Conservation (phyloP, 2,797 vertebrate species). For the Sarcophilus harrisii region DNA sequence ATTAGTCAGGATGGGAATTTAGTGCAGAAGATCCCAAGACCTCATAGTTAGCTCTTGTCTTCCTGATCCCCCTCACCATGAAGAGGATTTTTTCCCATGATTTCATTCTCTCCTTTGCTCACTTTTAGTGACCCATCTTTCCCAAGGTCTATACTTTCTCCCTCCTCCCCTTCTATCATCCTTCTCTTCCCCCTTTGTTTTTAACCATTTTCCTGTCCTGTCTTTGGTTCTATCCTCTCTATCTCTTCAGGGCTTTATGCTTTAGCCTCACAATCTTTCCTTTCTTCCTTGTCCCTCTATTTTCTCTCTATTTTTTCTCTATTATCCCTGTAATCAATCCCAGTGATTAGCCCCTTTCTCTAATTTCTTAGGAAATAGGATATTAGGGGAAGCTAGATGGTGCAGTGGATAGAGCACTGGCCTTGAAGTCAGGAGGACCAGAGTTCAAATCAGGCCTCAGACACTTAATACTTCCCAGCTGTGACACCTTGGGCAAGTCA, state of each 20-base stretch:
- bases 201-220: not conserved
- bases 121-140: not conserved
- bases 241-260: not conserved
- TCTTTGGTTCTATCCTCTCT: not conserved
- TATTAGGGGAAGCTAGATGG: no score
- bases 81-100: not conserved
- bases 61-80: not conserved
- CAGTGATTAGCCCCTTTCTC: not conserved
- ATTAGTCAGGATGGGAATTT: conserved; percentile 31
- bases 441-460: no score
- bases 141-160: not conserved
- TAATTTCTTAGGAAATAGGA: not conserved
- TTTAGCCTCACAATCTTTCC: not conserved
- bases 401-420: no score
- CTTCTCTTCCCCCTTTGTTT: not conserved
- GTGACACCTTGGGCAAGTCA: no score
- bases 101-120: not conserved
- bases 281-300: not conserved
- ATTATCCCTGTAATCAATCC: not conserved
- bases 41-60: not conserved
- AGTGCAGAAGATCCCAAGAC: not conserved
- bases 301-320: conserved; percentile 12
- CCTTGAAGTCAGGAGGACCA: no score
- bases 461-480: no score
- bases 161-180: not conserved